Conservation (phyloP, 2,797 vertebrate genomes). For the Squalus acanthias region DNA sequence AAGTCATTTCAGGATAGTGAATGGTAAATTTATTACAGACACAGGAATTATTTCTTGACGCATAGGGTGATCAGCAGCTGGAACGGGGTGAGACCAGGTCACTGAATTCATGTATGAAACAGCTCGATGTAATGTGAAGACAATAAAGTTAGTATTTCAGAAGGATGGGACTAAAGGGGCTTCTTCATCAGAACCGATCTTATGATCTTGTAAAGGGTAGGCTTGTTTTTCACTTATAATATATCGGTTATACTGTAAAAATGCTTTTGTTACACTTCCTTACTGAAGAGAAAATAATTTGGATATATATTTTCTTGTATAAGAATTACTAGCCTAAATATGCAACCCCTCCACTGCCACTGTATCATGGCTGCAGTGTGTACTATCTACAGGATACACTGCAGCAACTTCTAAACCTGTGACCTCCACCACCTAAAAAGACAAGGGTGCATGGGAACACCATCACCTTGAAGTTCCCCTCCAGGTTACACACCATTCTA, state of each 20-base stretch:
- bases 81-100: background rate
- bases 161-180: background rate
- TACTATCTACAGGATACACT: background rate
- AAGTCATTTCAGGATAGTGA: background rate
- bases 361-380: background rate
- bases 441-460: background rate
- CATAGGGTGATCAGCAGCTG: background rate
- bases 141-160: background rate
- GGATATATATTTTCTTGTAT: too few relatives aligned
- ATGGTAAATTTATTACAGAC: too few relatives aligned
- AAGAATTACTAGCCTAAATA: background rate
- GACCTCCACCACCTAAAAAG: background rate
- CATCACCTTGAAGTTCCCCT: background rate
- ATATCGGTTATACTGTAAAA: too few relatives aligned
- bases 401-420: background rate
- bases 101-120: background rate
- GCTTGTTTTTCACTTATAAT: background rate
- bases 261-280: too few relatives aligned
- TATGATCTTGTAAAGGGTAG: background rate
- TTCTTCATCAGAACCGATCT: background rate
- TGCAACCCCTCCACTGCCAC: background rate
- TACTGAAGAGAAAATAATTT: too few relatives aligned
- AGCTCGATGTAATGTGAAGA: background rate
- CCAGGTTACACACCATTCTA: background rate
- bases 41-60: background rate